Evolutionary conservation across 2,888 invertebrate species (phyloP).

Genomic region (Amphimallon solstitiale): DNA sequence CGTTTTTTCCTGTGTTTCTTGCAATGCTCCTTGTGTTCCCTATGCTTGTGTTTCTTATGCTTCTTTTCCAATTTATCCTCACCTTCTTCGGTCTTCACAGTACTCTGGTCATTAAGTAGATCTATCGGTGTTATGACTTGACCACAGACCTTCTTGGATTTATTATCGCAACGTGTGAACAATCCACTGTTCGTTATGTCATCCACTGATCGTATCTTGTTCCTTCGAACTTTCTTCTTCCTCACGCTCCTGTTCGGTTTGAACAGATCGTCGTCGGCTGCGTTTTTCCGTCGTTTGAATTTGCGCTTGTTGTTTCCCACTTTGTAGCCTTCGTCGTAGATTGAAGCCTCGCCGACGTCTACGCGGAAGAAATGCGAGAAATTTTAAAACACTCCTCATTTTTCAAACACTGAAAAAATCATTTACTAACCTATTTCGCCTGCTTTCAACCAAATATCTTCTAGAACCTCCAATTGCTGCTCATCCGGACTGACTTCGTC

Average conservation of each 20-base stretch:
- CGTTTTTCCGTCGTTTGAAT: slow-evolving; percentile 35
- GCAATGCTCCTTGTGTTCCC: slow-evolving; percentile 51
- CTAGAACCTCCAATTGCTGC: slow-evolving; percentile 76
- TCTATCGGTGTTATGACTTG: slow-evolving; percentile 56
- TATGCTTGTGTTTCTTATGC: slow-evolving; percentile 54
- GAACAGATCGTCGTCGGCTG: slow-evolving; percentile 33
- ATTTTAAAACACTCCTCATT: neutral
- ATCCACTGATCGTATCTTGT: slow-evolving; percentile 33
- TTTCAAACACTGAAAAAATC: neutral
- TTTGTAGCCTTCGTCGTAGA: slow-evolving; percentile 68
- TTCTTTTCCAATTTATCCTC: slow-evolving; percentile 53
- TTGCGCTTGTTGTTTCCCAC: slow-evolving; percentile 63
- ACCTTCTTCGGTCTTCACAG: slow-evolving; percentile 37
- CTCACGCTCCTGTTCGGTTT: slow-evolving; percentile 17
- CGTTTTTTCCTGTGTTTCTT: slow-evolving; percentile 54
- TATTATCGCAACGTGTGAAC: slow-evolving; percentile 44
- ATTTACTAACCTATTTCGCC: slow-evolving; percentile 74
- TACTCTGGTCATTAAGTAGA: slow-evolving; percentile 40
- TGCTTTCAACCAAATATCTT: slow-evolving; percentile 84
- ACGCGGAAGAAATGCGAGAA: slow-evolving; percentile 11
- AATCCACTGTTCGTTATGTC: slow-evolving; percentile 43
- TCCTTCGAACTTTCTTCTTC: slow-evolving; percentile 34
- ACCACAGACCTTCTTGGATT: slow-evolving; percentile 58
- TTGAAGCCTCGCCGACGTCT: slow-evolving; percentile 66
- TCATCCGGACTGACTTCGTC: slow-evolving; percentile 73